Base-by-base conservation (phyloP, 2,113 vertebrate species). In the Labeo rohita region DNA sequence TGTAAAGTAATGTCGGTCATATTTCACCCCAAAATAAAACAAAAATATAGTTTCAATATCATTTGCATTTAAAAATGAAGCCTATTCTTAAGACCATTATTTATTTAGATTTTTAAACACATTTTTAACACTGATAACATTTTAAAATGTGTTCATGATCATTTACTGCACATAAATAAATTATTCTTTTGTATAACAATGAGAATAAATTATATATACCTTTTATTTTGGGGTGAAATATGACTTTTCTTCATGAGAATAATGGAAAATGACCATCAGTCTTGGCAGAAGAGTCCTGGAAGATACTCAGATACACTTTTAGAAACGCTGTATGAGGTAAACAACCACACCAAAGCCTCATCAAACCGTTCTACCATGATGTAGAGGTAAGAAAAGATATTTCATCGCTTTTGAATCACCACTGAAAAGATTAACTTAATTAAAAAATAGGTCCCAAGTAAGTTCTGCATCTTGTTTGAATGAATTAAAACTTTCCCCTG, bases 401-500 rank as follows among this genome's bases (percentile, higher is more conserved):
- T 63, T 23, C 6, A 80, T 80, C 1, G 2, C 50, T 78, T 56
- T 56, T 9, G 18, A 21, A 54, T 54, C 23, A 21, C 28, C 49
- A 56, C 28, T 21, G 28, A 47, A 39, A 49, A 11, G 0, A 74
- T 11, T 21, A 43, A 43, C 68, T 72, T 3, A 49, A n/a, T 74
- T 74, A 23, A 74, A 74, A 74, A 74, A 74, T 7, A 4, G 2
- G 56, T 78, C 12, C 3, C 75, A 56, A 10, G 28, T 47, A 28
- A 23, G 56, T 63, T 80, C 15, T 80, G 56, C 18, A 16, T 45
- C 36, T 47, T n/a, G 78, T 63, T 47, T 80, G 21, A 6, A 23
- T 45, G n/a, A 45, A 79, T 79, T 39, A 61, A 63, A 80, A 80
- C 11, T 66, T 63, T 49, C n/a, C n/a, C 12, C n/a, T 63, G 79